Evolutionary conservation across 2,888 invertebrate species (phyloP).

Genomic region (Epirrhoe tristata): DNA sequence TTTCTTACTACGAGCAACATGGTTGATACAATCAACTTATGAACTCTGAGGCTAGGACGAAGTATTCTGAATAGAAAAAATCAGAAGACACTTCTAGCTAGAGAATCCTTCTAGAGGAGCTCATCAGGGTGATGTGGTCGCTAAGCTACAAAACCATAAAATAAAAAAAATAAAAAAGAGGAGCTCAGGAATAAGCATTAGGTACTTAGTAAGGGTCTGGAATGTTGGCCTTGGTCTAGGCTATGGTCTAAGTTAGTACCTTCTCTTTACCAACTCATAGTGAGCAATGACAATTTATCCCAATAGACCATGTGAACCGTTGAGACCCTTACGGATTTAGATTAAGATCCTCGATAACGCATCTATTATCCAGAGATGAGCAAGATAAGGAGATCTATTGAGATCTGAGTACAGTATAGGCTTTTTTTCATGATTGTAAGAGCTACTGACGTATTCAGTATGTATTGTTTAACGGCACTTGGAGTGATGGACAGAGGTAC

Average conservation of each 20-base stretch:
- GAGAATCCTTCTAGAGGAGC: no score
- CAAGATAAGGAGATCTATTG: conserved; percentile 68
- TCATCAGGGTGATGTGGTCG: no score
- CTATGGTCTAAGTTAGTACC: no score
- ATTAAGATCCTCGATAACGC: conserved; percentile 65
- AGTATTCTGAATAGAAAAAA: no score
- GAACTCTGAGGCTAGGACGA: no score
- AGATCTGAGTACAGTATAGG: conserved; percentile 12
- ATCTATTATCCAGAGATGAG: conserved; percentile 61
- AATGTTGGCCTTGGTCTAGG: no score
- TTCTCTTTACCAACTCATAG: not conserved
- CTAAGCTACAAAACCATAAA: no score
- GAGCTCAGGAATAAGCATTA: no score
- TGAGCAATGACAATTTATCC: conserved; percentile 57
- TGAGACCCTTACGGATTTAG: conserved; percentile 65
- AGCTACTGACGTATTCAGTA: conserved; percentile 48
- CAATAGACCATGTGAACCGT: conserved; percentile 65
- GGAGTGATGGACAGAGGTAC: conserved; percentile 39
- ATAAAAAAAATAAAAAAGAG: no score
- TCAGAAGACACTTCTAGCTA: no score
- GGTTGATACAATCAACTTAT: no score
- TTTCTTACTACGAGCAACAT: no score
- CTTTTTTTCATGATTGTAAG: conserved; percentile 23
- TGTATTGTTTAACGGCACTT: conserved; percentile 62
- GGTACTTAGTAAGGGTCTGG: not conserved